Evolutionary conservation across 2,113 vertebrate species (phyloP).

Genomic region (human (Homo sapiens)): DNA sequence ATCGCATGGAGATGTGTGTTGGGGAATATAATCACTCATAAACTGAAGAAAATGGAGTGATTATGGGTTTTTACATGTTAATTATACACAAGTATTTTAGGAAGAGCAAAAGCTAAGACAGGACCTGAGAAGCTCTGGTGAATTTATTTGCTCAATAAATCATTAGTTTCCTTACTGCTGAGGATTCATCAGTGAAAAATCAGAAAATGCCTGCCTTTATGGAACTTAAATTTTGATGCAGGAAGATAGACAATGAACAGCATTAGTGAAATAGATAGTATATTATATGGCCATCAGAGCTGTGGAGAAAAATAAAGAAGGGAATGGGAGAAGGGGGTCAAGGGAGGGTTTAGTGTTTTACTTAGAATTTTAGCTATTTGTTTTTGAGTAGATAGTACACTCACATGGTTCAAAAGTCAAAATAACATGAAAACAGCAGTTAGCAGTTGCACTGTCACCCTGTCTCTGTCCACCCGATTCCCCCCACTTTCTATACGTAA

Average conservation of each 20-base stretch:
- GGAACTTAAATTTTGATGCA: not conserved
- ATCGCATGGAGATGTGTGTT: not conserved
- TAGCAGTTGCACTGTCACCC: not conserved
- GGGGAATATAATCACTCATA: not conserved
- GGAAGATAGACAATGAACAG: not conserved
- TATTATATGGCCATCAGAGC: not conserved
- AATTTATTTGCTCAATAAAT: not conserved
- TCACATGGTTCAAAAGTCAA: conserved; percentile 24
- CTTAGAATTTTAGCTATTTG: not conserved
- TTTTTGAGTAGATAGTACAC: not conserved
- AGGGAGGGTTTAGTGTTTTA: not conserved
- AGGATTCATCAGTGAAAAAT: not conserved
- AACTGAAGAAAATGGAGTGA: not conserved
- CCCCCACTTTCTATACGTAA: not conserved
- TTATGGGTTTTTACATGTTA: not conserved
- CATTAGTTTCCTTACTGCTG: not conserved
- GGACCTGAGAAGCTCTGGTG: not conserved
- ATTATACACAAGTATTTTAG: not conserved
- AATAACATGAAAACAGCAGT: not conserved
- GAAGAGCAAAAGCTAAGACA: not conserved
- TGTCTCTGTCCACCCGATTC: not conserved
- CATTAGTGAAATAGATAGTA: not conserved
- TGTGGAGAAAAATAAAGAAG: not conserved
- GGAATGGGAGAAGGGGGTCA: not conserved
- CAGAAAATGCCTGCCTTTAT: not conserved